phyloP scores from a whole-genome alignment of 1,140 invertebrate species.

The Sycophila sp. region DNA sequence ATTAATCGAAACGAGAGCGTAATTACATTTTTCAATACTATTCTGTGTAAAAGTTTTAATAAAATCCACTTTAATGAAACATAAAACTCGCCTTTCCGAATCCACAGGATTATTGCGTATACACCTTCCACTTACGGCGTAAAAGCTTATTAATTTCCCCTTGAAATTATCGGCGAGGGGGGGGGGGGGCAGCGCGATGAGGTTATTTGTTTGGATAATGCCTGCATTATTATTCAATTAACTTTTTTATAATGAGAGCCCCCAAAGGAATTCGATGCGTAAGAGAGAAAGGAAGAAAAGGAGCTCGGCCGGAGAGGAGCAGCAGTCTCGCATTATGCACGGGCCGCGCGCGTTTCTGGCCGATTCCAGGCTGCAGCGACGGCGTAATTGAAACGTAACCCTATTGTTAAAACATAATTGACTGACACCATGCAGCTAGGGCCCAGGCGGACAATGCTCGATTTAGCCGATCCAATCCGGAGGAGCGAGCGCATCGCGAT shows the following conservation, averaged over 20 bases:
- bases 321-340: neutral
- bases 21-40: too few species aligned
- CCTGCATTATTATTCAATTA: conserved; percentile 24
- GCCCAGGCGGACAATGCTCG: neutral
- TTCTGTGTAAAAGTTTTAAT: too few species aligned
- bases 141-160: conserved; percentile 4
- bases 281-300: conserved; percentile 5
- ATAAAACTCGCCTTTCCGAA: too few species aligned
- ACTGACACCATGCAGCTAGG: conserved; percentile 57
- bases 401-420: conserved; percentile 63
- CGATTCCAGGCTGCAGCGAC: too few species aligned
- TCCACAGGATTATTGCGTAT: too few species aligned
- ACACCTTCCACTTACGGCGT: too few species aligned
- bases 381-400: conserved; percentile 64
- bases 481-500: conserved; percentile 26
- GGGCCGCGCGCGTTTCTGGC: neutral
- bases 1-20: too few species aligned
- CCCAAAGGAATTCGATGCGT: neutral
- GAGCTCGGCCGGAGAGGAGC: neutral
- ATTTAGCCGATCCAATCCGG: conserved; percentile 47
- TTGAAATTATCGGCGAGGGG: neutral
- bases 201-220: conserved; percentile 25
- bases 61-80: too few species aligned
- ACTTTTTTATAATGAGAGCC: neutral
- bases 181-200: neutral